A percentile compares a stretch with the other conserved stretches of the same genome.
These are phyloP conservation scores for Drosophila dives DNA, from an alignment of 2,888 invertebrate species.

Conservation along the genomic window DNA sequence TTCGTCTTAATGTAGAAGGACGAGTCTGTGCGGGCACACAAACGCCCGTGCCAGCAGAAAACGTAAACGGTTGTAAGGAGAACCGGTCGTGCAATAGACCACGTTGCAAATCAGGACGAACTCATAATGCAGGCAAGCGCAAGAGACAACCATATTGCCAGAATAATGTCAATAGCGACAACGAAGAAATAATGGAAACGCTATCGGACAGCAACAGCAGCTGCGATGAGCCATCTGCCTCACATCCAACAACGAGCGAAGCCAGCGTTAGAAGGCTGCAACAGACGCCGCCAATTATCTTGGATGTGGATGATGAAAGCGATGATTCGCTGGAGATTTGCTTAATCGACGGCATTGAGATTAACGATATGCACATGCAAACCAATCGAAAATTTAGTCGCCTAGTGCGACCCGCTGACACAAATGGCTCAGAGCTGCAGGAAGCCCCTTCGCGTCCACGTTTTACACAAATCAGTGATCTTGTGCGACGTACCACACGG, in stretches of 20 bases:
- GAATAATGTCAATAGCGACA: slow-evolving; percentile 1
- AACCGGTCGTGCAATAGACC: slow-evolving; percentile 32
- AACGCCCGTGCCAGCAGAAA: slow-evolving; percentile 36
- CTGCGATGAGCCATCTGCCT: slow-evolving; percentile 17
- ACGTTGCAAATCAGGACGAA: slow-evolving; percentile 7
- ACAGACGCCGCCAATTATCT: slow-evolving; percentile 64
- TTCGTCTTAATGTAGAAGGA: slow-evolving; percentile 47
- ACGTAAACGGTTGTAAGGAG: slow-evolving; percentile 39
- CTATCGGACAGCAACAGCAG: slow-evolving; percentile 28
- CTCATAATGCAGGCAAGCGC: slow-evolving; percentile 16
- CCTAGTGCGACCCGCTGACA: slow-evolving; percentile 46
- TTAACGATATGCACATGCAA: slow-evolving; percentile 56
- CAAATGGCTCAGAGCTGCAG: slow-evolving; percentile 8
- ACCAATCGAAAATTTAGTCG: slow-evolving; percentile 66
- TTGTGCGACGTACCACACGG: slow-evolving; percentile 49
- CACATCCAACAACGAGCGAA: neutral
- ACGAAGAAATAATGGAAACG: slow-evolving; percentile 21
- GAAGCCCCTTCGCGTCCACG: slow-evolving; percentile 45
- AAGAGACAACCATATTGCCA: slow-evolving; percentile 18
- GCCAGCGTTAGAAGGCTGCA: slow-evolving; percentile 21
- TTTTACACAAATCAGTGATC: slow-evolving; percentile 80
- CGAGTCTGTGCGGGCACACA: slow-evolving; percentile 64
- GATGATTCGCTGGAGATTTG: slow-evolving; percentile 65
- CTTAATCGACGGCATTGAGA: slow-evolving; percentile 53
- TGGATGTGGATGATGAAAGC: slow-evolving; percentile 73